phyloP scores from a whole-genome alignment of 1,140 invertebrate species.

The Drosophila ambigua region DNA sequence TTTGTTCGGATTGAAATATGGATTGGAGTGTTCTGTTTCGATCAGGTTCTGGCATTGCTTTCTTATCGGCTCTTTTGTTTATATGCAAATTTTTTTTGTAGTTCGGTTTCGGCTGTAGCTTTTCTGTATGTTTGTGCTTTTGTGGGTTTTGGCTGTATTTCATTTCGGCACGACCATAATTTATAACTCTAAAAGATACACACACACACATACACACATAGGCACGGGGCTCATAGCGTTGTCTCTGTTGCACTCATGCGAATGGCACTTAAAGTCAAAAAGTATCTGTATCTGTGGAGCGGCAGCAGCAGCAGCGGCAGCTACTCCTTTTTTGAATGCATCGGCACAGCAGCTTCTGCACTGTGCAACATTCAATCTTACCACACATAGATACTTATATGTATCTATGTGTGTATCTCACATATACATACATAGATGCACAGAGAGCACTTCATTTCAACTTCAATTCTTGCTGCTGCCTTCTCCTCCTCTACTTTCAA shows the following conservation, averaged over 20 bases:
- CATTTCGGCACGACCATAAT: slow-evolving; percentile 63
- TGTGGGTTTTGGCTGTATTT: slow-evolving; percentile 63
- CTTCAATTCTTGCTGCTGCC: slow-evolving; percentile 68
- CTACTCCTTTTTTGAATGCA: slow-evolving; percentile 81
- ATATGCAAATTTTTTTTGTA: slow-evolving; percentile 76
- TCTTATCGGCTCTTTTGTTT: slow-evolving; percentile 70
- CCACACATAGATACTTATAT: slow-evolving; percentile 47
- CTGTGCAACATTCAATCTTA: slow-evolving; percentile 68
- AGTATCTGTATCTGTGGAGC: slow-evolving; percentile 74
- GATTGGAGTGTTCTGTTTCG: slow-evolving; percentile 16
- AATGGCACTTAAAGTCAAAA: slow-evolving; percentile 66
- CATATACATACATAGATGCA: slow-evolving; percentile 27
- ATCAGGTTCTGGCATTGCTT: slow-evolving; percentile 50
- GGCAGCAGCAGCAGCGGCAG: slow-evolving; percentile 32
- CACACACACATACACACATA: slow-evolving; percentile 17
- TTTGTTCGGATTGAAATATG: slow-evolving; percentile 14
- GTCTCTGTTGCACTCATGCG: slow-evolving; percentile 66
- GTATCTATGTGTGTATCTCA: slow-evolving; percentile 26
- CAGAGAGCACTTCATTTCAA: slow-evolving; percentile 67
- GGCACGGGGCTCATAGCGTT: slow-evolving; percentile 52
- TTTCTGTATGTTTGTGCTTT: slow-evolving; percentile 27
- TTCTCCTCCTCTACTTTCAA: slow-evolving; percentile 66
- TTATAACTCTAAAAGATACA: slow-evolving; percentile 44
- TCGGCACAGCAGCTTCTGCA: slow-evolving; percentile 72
- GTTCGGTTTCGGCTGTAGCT: slow-evolving; percentile 44